phyloP scores from a whole-genome alignment of 2,797 vertebrate genomes.

The Peromyscus aztecus region DNA sequence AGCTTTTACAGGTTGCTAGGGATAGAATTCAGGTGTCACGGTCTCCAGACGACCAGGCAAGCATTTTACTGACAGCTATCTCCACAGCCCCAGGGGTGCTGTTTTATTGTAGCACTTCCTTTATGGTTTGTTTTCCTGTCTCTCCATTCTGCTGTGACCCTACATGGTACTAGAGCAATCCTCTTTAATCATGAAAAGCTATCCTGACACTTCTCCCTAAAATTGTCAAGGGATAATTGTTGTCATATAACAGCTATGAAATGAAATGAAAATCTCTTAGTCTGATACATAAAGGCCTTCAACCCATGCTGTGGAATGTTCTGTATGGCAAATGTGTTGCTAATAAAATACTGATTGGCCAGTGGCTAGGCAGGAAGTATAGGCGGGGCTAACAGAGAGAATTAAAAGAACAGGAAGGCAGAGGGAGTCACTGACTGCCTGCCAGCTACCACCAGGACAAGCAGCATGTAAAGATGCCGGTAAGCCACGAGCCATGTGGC shows the following conservation, averaged over 20 bases:
- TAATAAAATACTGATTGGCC: too few species aligned
- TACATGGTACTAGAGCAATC: background rate
- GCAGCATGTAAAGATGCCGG: too few species aligned
- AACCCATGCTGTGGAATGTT: too few species aligned
- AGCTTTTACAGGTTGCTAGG: background rate
- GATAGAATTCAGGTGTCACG: background rate
- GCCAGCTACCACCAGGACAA: too few species aligned
- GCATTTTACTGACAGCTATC: background rate
- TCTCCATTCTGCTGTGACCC: background rate
- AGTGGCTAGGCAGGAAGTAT: too few species aligned
- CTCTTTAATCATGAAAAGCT: conserved; percentile 47
- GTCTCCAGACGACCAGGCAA: background rate
- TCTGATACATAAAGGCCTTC: conserved; percentile 25
- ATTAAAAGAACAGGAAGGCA: too few species aligned
- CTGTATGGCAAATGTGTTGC: too few species aligned
- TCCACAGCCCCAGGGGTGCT: background rate
- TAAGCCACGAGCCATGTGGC: too few species aligned
- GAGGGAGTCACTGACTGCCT: too few species aligned
- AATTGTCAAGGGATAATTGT: conserved; percentile 26
- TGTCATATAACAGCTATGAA: background rate
- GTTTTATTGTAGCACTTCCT: background rate
- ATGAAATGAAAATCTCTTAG: conserved; percentile 15
- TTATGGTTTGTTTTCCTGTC: background rate
- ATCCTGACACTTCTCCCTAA: background rate
- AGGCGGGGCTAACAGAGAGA: too few species aligned